Evolutionary conservation across 2,888 invertebrate species (phyloP), one percentile per base, ranked within the genome.

Genomic region (Sialis lutaria): DNA sequence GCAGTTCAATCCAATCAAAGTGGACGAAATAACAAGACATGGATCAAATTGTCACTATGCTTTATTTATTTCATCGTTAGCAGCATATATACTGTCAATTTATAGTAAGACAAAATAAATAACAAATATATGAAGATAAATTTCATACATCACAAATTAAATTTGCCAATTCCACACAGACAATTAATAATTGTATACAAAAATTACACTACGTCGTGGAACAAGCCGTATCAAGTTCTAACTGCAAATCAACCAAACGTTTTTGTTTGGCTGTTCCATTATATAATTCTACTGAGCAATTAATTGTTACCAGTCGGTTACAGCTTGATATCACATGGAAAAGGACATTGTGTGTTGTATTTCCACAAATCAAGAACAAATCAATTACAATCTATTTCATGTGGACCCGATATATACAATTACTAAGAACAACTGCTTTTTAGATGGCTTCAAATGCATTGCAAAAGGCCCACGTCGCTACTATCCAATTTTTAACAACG

Each of bases 1-100:
- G 66, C 67, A 68, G 67, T 60, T 50, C 51, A 51, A 49, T 42
- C 31, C n/a, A 33, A 30, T 22, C 7, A 37, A 6, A 37, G 12
- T 10, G 10, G 7, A 37, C n/a, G n/a, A 12, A 22, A 42, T 9
- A 47, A 42, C 13, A 42, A 37, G 10, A 37, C 37, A 8, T 37
- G 35, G 35, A 1, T 37, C 12, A 10, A 34, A 33, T 30, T 45
- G 42, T 31, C 13, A 42, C 31, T 42, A 42, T 37, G 37, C 37
- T 37, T 37, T 37, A 37, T 37, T 37, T 47, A 42, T 47, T 33
- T 40, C 42, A 22, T 47, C 43, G 33, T 37, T 41, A 39, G 33
- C 40, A 12, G 37, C n/a, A 37, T 37, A 37, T n/a, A 45, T 47
- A 47, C 35, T 45, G 42, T 49, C 47, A 47, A 47, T 44, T 48